These are phyloP conservation scores for Lepus timidus DNA, from an alignment of 2,113 vertebrate species.

Conservation along the genomic window DNA sequence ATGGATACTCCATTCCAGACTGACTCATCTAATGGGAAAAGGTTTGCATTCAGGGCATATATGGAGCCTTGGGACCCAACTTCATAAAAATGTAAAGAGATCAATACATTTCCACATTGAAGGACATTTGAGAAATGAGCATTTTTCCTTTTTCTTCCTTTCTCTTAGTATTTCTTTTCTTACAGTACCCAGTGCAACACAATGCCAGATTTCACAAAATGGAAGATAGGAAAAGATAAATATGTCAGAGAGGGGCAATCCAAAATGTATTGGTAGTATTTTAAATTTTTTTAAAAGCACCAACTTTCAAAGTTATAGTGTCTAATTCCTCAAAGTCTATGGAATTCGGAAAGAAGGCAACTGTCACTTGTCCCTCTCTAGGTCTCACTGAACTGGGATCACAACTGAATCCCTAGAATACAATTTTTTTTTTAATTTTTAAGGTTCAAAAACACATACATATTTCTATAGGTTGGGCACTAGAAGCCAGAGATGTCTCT, in stretches of 20 bases:
- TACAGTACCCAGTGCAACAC: not conserved
- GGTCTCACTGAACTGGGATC: not conserved
- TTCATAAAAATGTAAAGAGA: conserved; percentile 12
- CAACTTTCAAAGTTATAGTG: not conserved
- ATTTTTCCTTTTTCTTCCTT: not conserved
- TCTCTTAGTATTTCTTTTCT: not conserved
- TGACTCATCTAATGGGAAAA: not conserved
- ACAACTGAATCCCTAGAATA: not conserved
- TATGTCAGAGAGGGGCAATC: not conserved
- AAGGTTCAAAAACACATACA: not conserved
- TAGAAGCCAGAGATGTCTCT: not conserved
- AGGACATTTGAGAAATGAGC: not conserved
- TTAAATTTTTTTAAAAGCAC: not conserved
- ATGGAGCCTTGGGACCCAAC: not conserved
- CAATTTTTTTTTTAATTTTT: not conserved
- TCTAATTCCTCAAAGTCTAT: not conserved
- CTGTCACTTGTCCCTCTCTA: not conserved
- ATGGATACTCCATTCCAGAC: not conserved
- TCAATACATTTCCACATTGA: not conserved
- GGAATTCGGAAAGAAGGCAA: conserved; percentile 1
- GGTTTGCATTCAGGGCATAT: not conserved
- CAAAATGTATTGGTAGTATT: not conserved
- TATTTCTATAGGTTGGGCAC: not conserved
- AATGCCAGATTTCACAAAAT: not conserved
- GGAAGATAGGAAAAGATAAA: not conserved